Evolutionary conservation across 1,140 invertebrate genomes (phyloP).

Genomic region (Neocloeon triangulifer): DNA sequence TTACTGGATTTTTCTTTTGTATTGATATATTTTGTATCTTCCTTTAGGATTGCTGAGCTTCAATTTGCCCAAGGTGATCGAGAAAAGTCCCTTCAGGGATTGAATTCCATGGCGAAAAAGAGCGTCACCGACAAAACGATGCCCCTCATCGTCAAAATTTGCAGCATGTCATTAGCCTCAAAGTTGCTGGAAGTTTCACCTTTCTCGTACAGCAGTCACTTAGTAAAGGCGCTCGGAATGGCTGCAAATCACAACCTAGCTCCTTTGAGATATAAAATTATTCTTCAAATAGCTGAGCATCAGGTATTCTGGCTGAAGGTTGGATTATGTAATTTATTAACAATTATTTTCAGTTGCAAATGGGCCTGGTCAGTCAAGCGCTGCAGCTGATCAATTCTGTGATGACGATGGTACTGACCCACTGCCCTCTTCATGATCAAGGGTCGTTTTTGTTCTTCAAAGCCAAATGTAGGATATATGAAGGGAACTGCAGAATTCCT

Average conservation of each 20-base stretch:
- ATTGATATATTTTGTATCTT: no score
- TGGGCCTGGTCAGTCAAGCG: slow-evolving; percentile 49
- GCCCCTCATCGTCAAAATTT: slow-evolving; percentile 30
- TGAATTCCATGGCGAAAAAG: slow-evolving; percentile 20
- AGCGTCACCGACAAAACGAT: slow-evolving; percentile 23
- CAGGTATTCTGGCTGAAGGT: not conserved
- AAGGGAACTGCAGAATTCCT: no score
- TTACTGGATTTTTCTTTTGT: no score
- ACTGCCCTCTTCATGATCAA: slow-evolving; percentile 56
- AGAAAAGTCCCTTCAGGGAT: slow-evolving; percentile 27
- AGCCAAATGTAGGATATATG: slow-evolving; percentile 13
- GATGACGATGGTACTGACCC: slow-evolving; percentile 45
- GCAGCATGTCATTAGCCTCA: slow-evolving; percentile 45
- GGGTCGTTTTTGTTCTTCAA: slow-evolving; percentile 31
- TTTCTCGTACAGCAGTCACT: slow-evolving; percentile 19
- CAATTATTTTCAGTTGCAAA: slow-evolving; percentile 29
- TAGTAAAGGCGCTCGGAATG: slow-evolving; percentile 1
- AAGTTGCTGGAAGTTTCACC: slow-evolving; percentile 34
- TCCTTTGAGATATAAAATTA: slow-evolving; percentile 2
- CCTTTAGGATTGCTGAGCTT: slow-evolving; percentile 38
- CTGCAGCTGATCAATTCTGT: slow-evolving; percentile 40
- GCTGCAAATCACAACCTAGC: slow-evolving; percentile 2
- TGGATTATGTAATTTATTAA: slow-evolving; percentile 6
- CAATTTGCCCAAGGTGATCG: slow-evolving; percentile 42
- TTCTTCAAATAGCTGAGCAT: not conserved